Conservation (phyloP, 2,888 invertebrate species). For the Lysandra bellargus region DNA sequence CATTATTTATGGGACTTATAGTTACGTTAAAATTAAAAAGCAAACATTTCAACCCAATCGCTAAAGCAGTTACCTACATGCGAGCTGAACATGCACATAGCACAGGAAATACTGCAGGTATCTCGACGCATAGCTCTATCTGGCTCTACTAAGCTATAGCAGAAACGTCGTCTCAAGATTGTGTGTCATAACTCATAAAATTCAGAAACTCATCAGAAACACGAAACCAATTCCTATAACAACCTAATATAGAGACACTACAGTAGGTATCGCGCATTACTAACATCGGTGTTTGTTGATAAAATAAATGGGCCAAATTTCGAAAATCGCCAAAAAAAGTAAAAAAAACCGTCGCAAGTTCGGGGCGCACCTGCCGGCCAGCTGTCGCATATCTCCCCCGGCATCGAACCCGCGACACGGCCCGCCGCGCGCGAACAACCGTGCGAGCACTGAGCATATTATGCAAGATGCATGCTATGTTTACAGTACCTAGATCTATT, state of each 20-base stretch:
- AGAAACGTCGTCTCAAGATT: background rate
- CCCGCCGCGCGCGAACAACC: background rate
- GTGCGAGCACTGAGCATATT: background rate
- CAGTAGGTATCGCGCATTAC: background rate
- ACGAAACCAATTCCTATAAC: background rate
- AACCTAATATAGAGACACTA: no score
- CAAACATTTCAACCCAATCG: background rate
- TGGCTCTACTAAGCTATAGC: background rate
- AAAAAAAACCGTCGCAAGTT: constrained; percentile 37
- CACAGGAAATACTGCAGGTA: background rate
- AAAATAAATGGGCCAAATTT: constrained; percentile 23
- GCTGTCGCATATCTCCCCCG: constrained; percentile 70
- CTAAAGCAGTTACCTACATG: background rate
- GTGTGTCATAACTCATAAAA: background rate
- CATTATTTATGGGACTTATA: background rate
- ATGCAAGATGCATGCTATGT: background rate
- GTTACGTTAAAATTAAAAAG: background rate
- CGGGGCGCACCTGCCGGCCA: constrained; percentile 50
- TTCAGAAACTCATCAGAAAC: background rate
- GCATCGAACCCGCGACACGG: constrained; percentile 54
- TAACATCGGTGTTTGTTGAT: background rate
- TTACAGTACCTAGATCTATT: background rate
- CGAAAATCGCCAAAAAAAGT: background rate
- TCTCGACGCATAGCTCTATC: background rate
- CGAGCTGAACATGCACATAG: constrained; percentile 1